phyloP scores from a whole-genome alignment of 2,888 invertebrate genomes.

The Chrysodeixis includens region DNA sequence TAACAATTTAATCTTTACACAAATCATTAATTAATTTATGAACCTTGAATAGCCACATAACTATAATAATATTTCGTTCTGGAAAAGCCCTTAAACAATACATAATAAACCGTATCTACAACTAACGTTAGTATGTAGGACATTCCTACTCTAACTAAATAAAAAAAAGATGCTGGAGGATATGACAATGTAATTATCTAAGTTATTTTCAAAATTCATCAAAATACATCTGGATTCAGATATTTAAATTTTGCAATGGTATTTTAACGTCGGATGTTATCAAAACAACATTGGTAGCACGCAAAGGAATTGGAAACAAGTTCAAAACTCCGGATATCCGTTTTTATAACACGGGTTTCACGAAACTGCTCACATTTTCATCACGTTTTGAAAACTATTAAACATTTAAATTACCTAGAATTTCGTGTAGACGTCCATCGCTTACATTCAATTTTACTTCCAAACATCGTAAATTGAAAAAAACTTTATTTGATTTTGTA shows the following conservation, averaged over 20 bases:
- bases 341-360: slow-evolving; percentile 16
- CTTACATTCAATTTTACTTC: slow-evolving; percentile 89
- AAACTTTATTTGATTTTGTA: slow-evolving; percentile 7
- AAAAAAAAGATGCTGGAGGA: too few relatives aligned
- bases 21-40: too few relatives aligned
- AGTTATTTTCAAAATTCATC: neutral
- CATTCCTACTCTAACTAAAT: too few relatives aligned
- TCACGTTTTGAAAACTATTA: slow-evolving; percentile 9
- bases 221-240: neutral
- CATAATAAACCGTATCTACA: too few relatives aligned
- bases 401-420: slow-evolving; percentile 60
- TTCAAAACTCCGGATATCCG: slow-evolving; percentile 30
- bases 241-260: slow-evolving; percentile 9
- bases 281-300: slow-evolving; percentile 20
- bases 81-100: too few relatives aligned
- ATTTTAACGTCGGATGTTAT: slow-evolving; percentile 22
- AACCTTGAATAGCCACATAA: too few relatives aligned
- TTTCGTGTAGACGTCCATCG: slow-evolving; percentile 85
- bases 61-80: too few relatives aligned
- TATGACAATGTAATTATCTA: too few relatives aligned
- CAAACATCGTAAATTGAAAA: slow-evolving; percentile 85
- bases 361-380: slow-evolving; percentile 5
- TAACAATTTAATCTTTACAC: too few relatives aligned
- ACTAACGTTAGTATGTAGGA: too few relatives aligned
- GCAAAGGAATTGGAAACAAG: slow-evolving; percentile 19